phyloP scores from a whole-genome alignment of 2,888 invertebrate genomes.

The Ypsolopha scabrella region DNA sequence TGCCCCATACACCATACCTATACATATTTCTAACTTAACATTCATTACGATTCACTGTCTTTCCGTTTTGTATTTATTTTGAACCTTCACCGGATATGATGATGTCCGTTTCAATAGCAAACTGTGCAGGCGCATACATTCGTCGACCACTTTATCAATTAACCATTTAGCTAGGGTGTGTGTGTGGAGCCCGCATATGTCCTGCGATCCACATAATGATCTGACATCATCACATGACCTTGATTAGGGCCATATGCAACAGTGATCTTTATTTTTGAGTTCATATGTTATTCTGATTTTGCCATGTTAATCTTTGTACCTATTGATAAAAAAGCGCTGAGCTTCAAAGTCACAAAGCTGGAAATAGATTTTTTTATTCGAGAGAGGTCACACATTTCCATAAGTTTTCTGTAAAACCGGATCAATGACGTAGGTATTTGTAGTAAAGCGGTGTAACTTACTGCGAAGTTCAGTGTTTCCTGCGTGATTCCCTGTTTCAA shows the following conservation, averaged over 20 bases:
- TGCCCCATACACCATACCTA: neutral
- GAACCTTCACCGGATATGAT: slow-evolving; percentile 33
- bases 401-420: neutral
- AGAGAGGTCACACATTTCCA: neutral
- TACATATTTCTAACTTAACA: neutral
- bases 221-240: slow-evolving; percentile 56
- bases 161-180: slow-evolving; percentile 10
- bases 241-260: slow-evolving; percentile 39
- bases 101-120: slow-evolving; percentile 19
- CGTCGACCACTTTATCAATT: slow-evolving; percentile 52
- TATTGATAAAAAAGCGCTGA: neutral
- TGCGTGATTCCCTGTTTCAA: neutral
- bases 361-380: neutral
- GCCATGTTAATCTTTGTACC: neutral
- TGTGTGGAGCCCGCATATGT: slow-evolving; percentile 28
- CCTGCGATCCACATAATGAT: slow-evolving; percentile 40
- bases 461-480: neutral
- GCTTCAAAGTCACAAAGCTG: neutral
- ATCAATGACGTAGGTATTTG: neutral
- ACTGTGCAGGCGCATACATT: slow-evolving; percentile 4
- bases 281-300: neutral
- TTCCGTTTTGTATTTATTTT: slow-evolving; percentile 15
- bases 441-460: neutral
- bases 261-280: slow-evolving; percentile 26
- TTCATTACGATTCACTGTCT: neutral